Evolutionary conservation across 2,797 vertebrate genomes (phyloP), one percentile per base, ranked within the genome.

Genomic region (Dendrocincla fuliginosa): DNA sequence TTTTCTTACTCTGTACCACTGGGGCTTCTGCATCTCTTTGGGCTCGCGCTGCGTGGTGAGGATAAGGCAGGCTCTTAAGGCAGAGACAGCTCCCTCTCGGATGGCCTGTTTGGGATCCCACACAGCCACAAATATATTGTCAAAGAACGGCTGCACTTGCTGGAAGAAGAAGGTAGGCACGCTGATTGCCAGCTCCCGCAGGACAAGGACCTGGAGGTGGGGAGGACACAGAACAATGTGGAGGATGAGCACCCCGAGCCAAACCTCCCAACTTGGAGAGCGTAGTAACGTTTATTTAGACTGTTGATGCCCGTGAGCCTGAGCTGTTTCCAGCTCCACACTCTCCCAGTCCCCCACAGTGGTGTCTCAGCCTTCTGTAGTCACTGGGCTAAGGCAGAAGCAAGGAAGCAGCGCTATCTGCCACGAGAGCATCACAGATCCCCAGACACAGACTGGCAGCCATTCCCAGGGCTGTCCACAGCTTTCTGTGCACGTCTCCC

Each of bases 141-240:
- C 99, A 73, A 99, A 99, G 97, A 99, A 99, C 0, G 99, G 99
- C 87, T 99, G 99, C 60, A 99, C 99, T 98, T 99, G 99, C 93
- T 99, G 99, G 96, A 99, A 99, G 97, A 99, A 99, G 98, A 99
- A 99, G 23, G 99, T 99, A 84, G 99, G 99, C 4, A 99, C 99
- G 0, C 99, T 99, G 96, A 99, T 98, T 50, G 99, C 99, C 97
- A 99, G 97, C 97, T 99, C 99, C 68, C 99, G 98, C 95, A 99
- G 96, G 76, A 99, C 99, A 89, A 99, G 98, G 91, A 99, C 99
- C 99, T 99, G 96, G 30, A 75, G 37, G 37, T 11, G 24, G 82
- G 50, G 50, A 80, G 65, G 39, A 76, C 84, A 64, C 17, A 50
- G 71, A 41, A 55, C 22, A 74, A 16, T 41, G 19, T 63, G 65